Base-by-base conservation (phyloP, 2,888 invertebrate genomes). In the Tenthredo mesomela region DNA sequence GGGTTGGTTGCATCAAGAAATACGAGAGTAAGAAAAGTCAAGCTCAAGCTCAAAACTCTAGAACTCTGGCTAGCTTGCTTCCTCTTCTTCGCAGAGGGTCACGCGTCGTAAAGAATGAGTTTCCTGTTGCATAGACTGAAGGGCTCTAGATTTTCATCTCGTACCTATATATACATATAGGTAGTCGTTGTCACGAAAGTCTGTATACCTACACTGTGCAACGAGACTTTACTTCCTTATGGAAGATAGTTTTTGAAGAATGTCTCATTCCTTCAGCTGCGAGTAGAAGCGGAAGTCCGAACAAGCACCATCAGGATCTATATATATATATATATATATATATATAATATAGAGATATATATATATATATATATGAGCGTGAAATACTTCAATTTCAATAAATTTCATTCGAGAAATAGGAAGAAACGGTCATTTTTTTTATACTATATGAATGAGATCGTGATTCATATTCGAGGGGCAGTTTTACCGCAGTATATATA, bases 71-170 rank as follows among this genome's bases (percentile, higher is more conserved):
- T 21, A 21, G 58, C 58, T 58, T 58, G 58, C 58, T 58, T 58
- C 58, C 29, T 65, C 21, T 12, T 29, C 67, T 33, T 67, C 33
- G 1, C 29, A 7, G 61, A 12, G 61, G 25, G 33, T 67, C 61
- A 9, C 54, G 54, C 54, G 54, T 54, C 21, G 33, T 25, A 33
- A 18, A 33, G 33, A 67, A 33, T 6, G 6, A 25, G 15, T 67
- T 67, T 67, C 67, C 33, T 67, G 33, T 67, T 67, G 67, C 33
- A 33, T 33, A 33, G 33, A 33, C 67, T 67, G 12, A 67, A 67
- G 67, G 67, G 67, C 67, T 67, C 15, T 10, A 33, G 25, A 25
- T 67, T 67, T 33, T 67, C 67, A 67, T 67, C 67, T 67, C 54
- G 43, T 12, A 47, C 43, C 43, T 47, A n/a, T n/a, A n/a, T n/a